Conservation (phyloP, 2,797 vertebrate species). For the Mastacembelus armatus region DNA sequence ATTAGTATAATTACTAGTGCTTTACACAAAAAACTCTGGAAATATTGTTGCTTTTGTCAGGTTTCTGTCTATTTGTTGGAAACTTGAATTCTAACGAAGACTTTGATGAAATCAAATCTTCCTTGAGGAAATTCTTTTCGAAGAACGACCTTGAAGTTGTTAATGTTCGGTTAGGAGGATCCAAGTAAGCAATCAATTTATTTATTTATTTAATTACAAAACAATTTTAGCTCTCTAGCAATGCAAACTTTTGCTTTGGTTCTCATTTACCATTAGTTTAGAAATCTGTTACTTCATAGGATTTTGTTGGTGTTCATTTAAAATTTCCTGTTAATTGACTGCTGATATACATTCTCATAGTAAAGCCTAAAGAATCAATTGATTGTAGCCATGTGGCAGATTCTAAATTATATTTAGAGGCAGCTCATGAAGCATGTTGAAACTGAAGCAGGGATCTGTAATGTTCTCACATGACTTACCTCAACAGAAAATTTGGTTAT, state of each 20-base stretch:
- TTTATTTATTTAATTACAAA: too few species aligned
- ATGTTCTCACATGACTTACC: background rate
- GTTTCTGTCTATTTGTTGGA: slow-evolving; percentile 89
- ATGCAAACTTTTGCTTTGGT: background rate
- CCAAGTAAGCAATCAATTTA: slow-evolving; percentile 85
- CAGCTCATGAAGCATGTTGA: too few species aligned
- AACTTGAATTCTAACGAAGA: slow-evolving; percentile 89
- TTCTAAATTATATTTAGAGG: too few species aligned
- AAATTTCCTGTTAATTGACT: too few species aligned
- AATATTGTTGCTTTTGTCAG: slow-evolving; percentile 23
- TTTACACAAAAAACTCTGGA: fast-evolving
- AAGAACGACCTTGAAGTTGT: slow-evolving; percentile 89
- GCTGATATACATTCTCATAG: too few species aligned
- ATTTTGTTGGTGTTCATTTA: too few species aligned
- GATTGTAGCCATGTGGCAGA: too few species aligned
- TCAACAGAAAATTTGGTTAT: slow-evolving; percentile 92
- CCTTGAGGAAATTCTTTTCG: slow-evolving; percentile 88
- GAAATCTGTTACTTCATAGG: too few species aligned
- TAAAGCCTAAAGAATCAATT: too few species aligned
- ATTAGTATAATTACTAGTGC: fast-evolving
- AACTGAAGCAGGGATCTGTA: background rate
- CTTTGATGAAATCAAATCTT: slow-evolving; percentile 90
- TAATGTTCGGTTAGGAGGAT: slow-evolving; percentile 90
- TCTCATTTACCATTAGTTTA: too few species aligned
- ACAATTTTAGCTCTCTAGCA: background rate